Base-by-base conservation (phyloP, 1,140 invertebrate species). In the Pachyrhynchus sulphureomaculatus region DNA sequence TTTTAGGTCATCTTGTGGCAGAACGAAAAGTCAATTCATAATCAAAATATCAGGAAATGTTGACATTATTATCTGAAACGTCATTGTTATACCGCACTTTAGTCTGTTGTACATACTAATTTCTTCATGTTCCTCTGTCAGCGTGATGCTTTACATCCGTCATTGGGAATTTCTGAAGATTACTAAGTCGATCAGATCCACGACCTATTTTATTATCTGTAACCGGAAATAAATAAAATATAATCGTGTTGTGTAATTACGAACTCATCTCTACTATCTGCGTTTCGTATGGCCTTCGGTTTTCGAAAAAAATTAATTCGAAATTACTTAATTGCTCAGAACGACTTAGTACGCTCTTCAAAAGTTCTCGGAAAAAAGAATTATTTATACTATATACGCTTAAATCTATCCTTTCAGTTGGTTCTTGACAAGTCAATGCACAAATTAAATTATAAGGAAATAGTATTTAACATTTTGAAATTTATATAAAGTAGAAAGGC, bases 361-460 rank as follows among this genome's bases (percentile, higher is more conserved):
- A n/a, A n/a, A n/a, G n/a, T n/a, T n/a, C n/a, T n/a, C n/a, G n/a
- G n/a, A n/a, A 47, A 42, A 58, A 23, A n/a, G 33, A 36, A 52
- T 39, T 23, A 20, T 42, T 47, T 47, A 41, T 18, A 12, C 23
- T 57, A 29, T 41, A 26, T 69, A 64, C 64, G 60, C 65, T 67
- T 64, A 65, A 41, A 18, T 47, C 44, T 51, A 48, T 18, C 21
- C 18, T 53, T 59, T 62, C 29, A 37, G 56, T 68, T 68, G 18
- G 32, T 66, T 48, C 44, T 44, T 29, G 64, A 57, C 58, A 71
- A 69, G 69, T 75, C 72, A 73, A 75, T 72, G 74, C 74, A 75
- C 74, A 75, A 75, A 73, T 64, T 69, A 60, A 60, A 54, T 44
- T 33, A 21, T 62, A 62, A 62, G 59, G 51, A 54, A 55, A 54